A percentile compares a stretch with the other conserved stretches of the same genome.
phyloP scores from a whole-genome alignment of 2,888 invertebrate species.

The Cryptosula pallasiana region DNA sequence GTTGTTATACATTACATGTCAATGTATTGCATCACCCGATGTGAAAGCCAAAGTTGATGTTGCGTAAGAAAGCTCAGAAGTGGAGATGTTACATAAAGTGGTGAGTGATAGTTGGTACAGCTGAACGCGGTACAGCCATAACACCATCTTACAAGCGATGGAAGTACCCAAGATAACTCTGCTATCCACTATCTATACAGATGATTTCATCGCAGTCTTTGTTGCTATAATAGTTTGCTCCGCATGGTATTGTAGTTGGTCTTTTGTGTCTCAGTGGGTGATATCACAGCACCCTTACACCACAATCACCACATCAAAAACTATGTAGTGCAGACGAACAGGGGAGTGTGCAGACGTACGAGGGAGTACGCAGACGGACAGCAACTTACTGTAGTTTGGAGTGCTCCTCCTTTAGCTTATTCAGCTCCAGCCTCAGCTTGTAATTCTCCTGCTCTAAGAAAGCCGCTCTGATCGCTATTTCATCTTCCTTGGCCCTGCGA shows the following conservation, averaged over 20 bases:
- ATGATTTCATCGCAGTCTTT: too few relatives aligned
- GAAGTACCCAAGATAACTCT: too few relatives aligned
- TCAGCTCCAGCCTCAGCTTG: conserved; percentile 67
- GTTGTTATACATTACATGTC: too few relatives aligned
- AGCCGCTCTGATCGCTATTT: conserved; percentile 80
- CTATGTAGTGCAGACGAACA: too few relatives aligned
- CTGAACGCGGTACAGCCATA: too few relatives aligned
- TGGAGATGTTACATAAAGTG: background rate
- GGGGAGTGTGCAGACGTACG: too few relatives aligned
- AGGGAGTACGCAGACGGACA: background rate
- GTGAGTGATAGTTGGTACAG: background rate
- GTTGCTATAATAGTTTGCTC: too few relatives aligned
- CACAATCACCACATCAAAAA: too few relatives aligned
- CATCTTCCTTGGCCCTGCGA: conserved; percentile 82
- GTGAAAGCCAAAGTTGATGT: background rate
- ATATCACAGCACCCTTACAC: too few relatives aligned
- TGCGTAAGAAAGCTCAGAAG: background rate
- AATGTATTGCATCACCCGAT: background rate
- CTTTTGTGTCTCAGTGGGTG: too few relatives aligned
- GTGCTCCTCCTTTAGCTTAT: conserved; percentile 63
- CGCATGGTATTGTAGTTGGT: too few relatives aligned
- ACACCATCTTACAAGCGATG: background rate
- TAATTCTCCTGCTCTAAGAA: conserved; percentile 81
- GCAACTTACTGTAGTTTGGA: conserved; percentile 56
- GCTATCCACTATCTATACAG: background rate